Evolutionary conservation across 2,113 vertebrate genomes (phyloP).

Genomic region (Hyaena hyaena): DNA sequence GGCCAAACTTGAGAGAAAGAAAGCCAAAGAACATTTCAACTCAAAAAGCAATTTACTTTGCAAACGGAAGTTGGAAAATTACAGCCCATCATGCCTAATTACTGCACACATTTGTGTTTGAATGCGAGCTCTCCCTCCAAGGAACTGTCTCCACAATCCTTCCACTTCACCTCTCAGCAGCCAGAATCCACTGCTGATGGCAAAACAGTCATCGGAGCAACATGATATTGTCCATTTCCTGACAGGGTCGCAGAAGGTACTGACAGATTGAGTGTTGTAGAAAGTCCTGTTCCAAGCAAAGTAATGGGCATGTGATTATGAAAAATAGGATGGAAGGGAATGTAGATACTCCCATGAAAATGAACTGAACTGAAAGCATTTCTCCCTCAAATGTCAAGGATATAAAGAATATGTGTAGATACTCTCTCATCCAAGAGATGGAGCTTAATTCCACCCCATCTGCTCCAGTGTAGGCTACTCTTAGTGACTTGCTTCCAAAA

Average conservation of each 20-base stretch:
- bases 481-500: not conserved
- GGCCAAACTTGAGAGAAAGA: conserved; percentile 68
- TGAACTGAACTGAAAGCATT: not conserved
- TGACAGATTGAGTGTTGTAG: conserved; percentile 31
- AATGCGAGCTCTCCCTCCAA: conserved; percentile 20
- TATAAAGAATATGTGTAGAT: not conserved
- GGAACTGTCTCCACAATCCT: conserved; percentile 18
- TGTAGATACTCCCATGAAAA: not conserved
- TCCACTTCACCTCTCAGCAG: conserved; percentile 41
- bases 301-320: not conserved
- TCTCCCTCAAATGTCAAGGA: not conserved
- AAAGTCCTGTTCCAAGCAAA: not conserved
- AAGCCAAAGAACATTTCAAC: conserved; percentile 55
- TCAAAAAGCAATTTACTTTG: conserved; percentile 68
- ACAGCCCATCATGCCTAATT: conserved; percentile 39
- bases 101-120: not conserved
- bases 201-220: not conserved
- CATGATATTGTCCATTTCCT: conserved; percentile 39
- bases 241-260: not conserved
- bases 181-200: conserved; percentile 7
- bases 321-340: not conserved
- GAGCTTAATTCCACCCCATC: not conserved
- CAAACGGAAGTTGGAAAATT: conserved; percentile 49
- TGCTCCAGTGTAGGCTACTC: not conserved
- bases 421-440: not conserved